Conservation (phyloP, 2,888 invertebrate species). For the Acanthacorydalis orientalis region DNA sequence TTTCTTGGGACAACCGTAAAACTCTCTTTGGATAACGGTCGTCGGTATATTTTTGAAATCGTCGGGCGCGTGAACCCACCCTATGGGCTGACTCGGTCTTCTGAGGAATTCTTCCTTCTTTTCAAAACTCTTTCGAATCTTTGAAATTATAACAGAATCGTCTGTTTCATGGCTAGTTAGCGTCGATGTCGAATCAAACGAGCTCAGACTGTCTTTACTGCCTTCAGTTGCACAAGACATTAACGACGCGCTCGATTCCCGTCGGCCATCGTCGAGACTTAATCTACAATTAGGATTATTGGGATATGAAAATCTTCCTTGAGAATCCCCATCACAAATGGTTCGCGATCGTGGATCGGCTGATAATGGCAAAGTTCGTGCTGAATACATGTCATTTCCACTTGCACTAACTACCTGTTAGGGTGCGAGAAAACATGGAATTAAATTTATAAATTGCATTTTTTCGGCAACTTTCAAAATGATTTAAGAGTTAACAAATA, state of each 20-base stretch:
- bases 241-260: conserved; percentile 43
- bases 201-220: conserved; percentile 50
- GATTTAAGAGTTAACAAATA: too few relatives aligned
- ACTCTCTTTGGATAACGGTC: conserved; percentile 43
- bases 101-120: conserved; percentile 81
- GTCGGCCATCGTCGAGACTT: conserved; percentile 29
- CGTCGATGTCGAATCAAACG: conserved; percentile 50
- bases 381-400: too few relatives aligned
- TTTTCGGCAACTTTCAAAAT: too few relatives aligned
- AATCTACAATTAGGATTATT: conserved; percentile 25
- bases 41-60: conserved; percentile 17
- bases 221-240: conserved; percentile 44
- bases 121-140: conserved; percentile 69
- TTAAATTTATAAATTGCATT: too few relatives aligned
- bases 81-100: conserved; percentile 49
- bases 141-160: conserved; percentile 55
- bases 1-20: conserved; percentile 65
- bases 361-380: not conserved
- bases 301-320: conserved; percentile 12
- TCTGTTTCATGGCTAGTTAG: conserved; percentile 49
- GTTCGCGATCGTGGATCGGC: not conserved
- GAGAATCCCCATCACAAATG: not conserved
- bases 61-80: conserved; percentile 32
- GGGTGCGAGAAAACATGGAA: too few relatives aligned
- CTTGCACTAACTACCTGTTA: too few relatives aligned